Evolutionary conservation across 2,888 invertebrate species (phyloP), one percentile per base, ranked within the genome.

Genomic region (Horisme vitalbata): DNA sequence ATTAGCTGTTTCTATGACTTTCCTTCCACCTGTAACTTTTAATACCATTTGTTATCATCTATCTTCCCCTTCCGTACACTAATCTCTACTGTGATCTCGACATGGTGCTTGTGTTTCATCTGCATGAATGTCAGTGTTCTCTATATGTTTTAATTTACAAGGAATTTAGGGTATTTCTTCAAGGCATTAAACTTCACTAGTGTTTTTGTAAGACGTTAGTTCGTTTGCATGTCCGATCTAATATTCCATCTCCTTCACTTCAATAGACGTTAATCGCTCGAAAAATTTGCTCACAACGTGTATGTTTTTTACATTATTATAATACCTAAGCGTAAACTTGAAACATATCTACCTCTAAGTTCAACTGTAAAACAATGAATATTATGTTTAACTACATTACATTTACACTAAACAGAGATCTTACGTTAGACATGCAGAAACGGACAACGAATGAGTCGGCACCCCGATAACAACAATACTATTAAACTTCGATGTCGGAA

Each of bases 401-500:
- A 77, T 71, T 69, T 74, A 83, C 77, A 79, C 81, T 75, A 87
- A 13, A 85, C 80, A 81, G 75, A 64, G 75, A 82, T 75, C 83
- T 83, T 84, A 83, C 59, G 76, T 79, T 81, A 80, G 69, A 79
- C 87, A 87, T 86, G 86, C 84, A 83, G 77, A 82, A 79, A 73
- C 63, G 77, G 76, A 79, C 77, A 65, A 64, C 59, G 68, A 67
- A 50, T 53, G 51, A 45, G 41, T 35, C 48, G 48, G 31, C 9
- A 34, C 39, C 46, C 55, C 59, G 52, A 56, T 45, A 71, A 75
- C 74, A 75, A 75, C 71, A 79, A 70, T 73, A 72, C 61, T 81
- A 81, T 70, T 68, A 38, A 54, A 48, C 23, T 87, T 89, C 88
- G 88, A 88, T 89, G 88, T 89, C 82, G 86, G 65, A 71, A 74